Conservation (phyloP, 2,888 invertebrate genomes). For the Drosophila parthenogenetica region DNA sequence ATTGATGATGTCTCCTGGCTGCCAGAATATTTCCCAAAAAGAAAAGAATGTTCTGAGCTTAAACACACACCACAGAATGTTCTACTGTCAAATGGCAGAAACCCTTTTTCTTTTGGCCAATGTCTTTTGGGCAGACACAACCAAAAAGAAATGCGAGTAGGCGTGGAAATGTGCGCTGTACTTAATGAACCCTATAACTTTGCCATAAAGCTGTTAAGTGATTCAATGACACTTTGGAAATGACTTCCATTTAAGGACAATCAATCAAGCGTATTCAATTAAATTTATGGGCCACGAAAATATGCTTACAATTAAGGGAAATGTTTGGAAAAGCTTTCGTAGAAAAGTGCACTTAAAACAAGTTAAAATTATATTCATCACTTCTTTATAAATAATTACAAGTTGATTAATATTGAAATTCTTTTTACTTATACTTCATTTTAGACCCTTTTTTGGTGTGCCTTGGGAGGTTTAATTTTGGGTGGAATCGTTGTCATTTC, state of each 20-base stretch:
- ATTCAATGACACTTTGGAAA: constrained; percentile 19
- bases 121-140: neutral
- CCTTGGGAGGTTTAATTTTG: constrained; percentile 84
- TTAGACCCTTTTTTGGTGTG: constrained; percentile 85
- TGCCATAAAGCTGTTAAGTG: constrained; percentile 20
- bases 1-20: constrained; percentile 59
- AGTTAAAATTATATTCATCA: neutral
- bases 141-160: neutral
- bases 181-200: constrained; percentile 33
- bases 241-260: constrained; percentile 3
- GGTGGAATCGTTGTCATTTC: constrained; percentile 85
- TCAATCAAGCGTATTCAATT: constrained; percentile 31
- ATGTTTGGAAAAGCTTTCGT: neutral
- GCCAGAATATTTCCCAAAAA: constrained; percentile 24
- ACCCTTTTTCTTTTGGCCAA: constrained; percentile 21
- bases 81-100: constrained; percentile 29
- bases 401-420: neutral
- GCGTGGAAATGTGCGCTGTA: constrained; percentile 12
- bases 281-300: neutral
- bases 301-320: neutral
- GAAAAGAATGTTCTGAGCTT: neutral
- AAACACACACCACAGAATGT: constrained; percentile 5
- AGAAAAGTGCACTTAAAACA: neutral
- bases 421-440: constrained; percentile 41
- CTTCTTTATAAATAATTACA: neutral